A percentile compares a stretch with the other conserved stretches of the same genome.
Evolutionary conservation across 2,113 vertebrate genomes (phyloP).

Genomic region (Monopterus albus): DNA sequence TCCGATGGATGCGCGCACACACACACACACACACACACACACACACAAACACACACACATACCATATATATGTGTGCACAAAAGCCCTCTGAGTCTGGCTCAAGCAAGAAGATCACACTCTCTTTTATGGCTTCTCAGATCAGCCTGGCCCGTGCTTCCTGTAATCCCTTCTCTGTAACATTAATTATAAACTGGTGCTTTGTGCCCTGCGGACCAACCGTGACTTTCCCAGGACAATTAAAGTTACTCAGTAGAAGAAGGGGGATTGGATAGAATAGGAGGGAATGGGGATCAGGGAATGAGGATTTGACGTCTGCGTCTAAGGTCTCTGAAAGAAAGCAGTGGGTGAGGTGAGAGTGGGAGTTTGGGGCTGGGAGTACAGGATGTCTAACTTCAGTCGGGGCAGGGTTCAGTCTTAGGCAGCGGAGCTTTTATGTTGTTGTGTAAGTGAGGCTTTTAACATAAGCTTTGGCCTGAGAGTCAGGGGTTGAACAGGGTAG

Average conservation of each 20-base stretch:
- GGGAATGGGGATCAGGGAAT: constrained; percentile 61
- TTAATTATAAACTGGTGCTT: constrained; percentile 92
- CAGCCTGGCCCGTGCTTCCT: constrained; percentile 79
- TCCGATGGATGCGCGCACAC: constrained; percentile 50
- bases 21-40: constrained; percentile 16
- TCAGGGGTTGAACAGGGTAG: constrained; percentile 30
- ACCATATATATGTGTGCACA: constrained; percentile 17
- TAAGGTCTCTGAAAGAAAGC: constrained; percentile 52
- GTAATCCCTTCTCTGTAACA: constrained; percentile 91
- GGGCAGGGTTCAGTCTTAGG: constrained; percentile 47
- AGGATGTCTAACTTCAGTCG: constrained; percentile 47
- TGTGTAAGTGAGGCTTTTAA: constrained; percentile 50
- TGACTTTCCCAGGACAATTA: constrained; percentile 99
- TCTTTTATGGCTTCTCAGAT: constrained; percentile 74
- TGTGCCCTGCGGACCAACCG: constrained; percentile 83
- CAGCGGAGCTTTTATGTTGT: constrained; percentile 53
- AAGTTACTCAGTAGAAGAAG: constrained; percentile 90
- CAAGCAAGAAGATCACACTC: constrained; percentile 75
- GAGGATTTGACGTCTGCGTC: constrained; percentile 66
- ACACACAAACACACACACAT: constrained; percentile 3
- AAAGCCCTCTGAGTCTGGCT: constrained; percentile 45
- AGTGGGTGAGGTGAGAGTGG: constrained; percentile 50
- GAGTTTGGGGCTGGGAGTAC: constrained; percentile 32
- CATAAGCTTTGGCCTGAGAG: constrained; percentile 38
- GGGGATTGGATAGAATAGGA: constrained; percentile 60